Base-by-base conservation (phyloP, 2,113 vertebrate species). In the Myrmecobius fasciatus region DNA sequence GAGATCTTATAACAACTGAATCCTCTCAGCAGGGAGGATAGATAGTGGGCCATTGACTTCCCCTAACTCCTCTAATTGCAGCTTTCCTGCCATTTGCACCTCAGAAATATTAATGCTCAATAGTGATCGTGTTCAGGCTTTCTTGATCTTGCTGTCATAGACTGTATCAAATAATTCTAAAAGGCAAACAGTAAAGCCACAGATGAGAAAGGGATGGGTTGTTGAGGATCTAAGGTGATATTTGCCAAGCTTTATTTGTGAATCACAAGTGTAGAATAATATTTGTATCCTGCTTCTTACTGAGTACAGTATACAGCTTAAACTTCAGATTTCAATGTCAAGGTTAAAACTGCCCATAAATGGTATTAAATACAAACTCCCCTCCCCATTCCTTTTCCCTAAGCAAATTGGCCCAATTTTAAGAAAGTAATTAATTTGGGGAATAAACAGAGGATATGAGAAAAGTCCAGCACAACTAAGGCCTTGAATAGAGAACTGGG, bases 401-500 rank as follows among this genome's bases (percentile, higher is more conserved):
- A 89, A 89, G 67, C 1, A 1, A 52, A 12, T 46, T 67, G 12
- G 8, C 12, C 52, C 49, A 8, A 52, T 60, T 93, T 94, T 53
- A 51, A 52, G 52, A 83, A 52, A 90, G 93, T 91, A 60, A 54
- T 43, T 52, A 92, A 60, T 53, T 26, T 24, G 46, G n/a, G 47
- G 89, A 31, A 36, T 46, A 43, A 56, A 47, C 28, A 24, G 25
- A 28, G 46, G 90, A 22, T 49, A 8, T 11, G 46, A 52, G 28
- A 60, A 60, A 10, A 89, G 54, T 89, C 14, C 9, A 43, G 49
- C 1, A 0, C 52, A 9, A 31, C n/a, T 89, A 52, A 54, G 60
- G 28, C 83, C 94, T 92, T 48, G 53, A 3, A 26, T 43, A 95
- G 91, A 67, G 90, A 93, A 94, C 92, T 26, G 46, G 91, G 93